Base-by-base conservation (phyloP, 2,113 vertebrate genomes). In the Serilophus lunatus region DNA sequence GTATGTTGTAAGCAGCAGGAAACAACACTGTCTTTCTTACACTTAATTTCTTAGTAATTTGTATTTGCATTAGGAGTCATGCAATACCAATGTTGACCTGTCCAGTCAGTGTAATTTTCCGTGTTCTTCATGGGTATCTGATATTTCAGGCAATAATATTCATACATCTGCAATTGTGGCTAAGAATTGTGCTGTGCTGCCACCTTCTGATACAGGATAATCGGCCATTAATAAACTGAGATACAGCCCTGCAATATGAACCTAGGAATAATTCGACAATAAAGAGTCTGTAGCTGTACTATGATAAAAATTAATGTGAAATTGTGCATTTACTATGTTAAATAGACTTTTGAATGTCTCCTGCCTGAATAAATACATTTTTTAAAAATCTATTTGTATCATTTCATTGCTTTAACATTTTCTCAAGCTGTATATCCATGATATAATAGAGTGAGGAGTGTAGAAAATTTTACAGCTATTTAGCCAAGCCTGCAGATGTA, bases 141-240 rank as follows among this genome's bases (percentile, higher is more conserved):
- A 3, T 63, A 79, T 77, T 91, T 88, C 83, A 89, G 78, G 59
- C 65, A 93, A 13, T 86, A 79, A 79, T 22, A 92, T 57, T 84
- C 26, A 42, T 50, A 57, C 0, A 2, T 29, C 47, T 91, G 70
- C 57, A 82, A 42, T 7, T 68, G 40, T 44, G 47, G 51, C 74
- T 86, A 95, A 92, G 92, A 86, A 80, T 93, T 96, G 95, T 93
- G 78, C 75, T 96, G 78, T 93, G 66, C 92, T 97, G 96, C 96
- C 95, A 96, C 96, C 96, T 94, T 94, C 95, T 96, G 95, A 95
- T 92, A 82, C 51, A 88, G 90, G 63, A 81, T 38, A 75, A 95
- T 57, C 44, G 15, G 31, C 44, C 70, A 71, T 92, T 93, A 95
- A 94, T 92, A 92, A 90, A 71, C 33, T 79, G 72, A 86, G 65